A percentile compares a stretch with the other conserved stretches of the same genome.
These are phyloP conservation scores for Ectemnius lituratus DNA, from an alignment of 2,888 invertebrate species.

Conservation along the genomic window DNA sequence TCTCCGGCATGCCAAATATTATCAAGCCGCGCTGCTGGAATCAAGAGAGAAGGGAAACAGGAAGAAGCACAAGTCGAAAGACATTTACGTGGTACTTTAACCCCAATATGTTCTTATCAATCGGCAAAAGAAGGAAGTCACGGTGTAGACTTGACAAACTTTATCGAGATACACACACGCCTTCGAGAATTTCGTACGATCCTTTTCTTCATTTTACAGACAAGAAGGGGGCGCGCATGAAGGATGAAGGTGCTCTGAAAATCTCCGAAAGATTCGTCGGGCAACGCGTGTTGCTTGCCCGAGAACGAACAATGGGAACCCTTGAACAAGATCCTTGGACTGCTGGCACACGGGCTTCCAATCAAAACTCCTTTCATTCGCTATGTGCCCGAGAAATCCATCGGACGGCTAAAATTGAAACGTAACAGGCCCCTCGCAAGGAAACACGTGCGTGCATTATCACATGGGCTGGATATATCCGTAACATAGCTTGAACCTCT, in stretches of 20 bases:
- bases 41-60: background rate
- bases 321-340: slow-evolving; percentile 32
- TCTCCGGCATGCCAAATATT: slow-evolving; percentile 11
- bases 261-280: slow-evolving; percentile 44
- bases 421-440: slow-evolving; percentile 59
- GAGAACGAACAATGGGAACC: slow-evolving; percentile 52
- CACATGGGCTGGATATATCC: background rate
- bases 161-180: background rate
- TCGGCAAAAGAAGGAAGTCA: background rate
- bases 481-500: slow-evolving; percentile 15
- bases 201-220: background rate
- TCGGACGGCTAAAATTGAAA: slow-evolving; percentile 67
- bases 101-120: slow-evolving; percentile 1
- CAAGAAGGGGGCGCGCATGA: background rate
- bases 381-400: slow-evolving; percentile 58
- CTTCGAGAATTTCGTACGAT: background rate
- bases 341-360: slow-evolving; percentile 51
- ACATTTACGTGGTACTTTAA: background rate
- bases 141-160: background rate
- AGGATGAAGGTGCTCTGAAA: slow-evolving; percentile 13
- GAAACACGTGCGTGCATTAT: slow-evolving; percentile 43
- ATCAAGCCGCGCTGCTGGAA: slow-evolving; percentile 3
- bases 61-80: background rate
- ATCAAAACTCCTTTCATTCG: slow-evolving; percentile 57
- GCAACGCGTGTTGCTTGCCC: slow-evolving; percentile 15